Base-by-base conservation (phyloP, 2,797 vertebrate species). In the Acrocephalus scirpaceus region DNA sequence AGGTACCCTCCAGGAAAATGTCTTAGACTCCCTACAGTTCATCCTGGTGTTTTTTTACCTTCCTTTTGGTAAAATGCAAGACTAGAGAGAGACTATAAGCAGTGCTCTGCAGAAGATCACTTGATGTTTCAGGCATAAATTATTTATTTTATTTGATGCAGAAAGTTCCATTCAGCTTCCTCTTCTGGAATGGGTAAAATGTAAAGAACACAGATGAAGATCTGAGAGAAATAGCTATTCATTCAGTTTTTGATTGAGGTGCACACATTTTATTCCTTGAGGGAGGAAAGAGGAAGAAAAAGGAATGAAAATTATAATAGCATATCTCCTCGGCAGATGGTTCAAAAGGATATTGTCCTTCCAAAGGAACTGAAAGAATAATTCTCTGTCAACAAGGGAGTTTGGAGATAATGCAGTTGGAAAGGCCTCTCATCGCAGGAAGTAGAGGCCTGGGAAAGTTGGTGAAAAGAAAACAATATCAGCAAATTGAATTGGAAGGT, bases 201-300 rank as follows among this genome's bases (percentile, higher is more conserved):
- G 40, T 34, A 84, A 83, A 86, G 75, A 93, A 50, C 57, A 71
- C 4, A 34, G 15, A 90, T 88, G 54, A 93, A 96, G 93, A 83
- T 64, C 60, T 87, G 85, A 42, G 34, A 78, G 60, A 92, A 86
- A 58, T 40, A 92, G 30, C 61, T 90, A 80, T 36, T 96, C 72
- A 91, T 94, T 92, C 69, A 75, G 11, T 62, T 96, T 78, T 53
- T 91, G 70, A 32, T 88, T 83, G 80, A 62, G 40, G 69, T 90
- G 84, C 66, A 95, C 58, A 85, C 83, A 91, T 95, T 97, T 96
- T 96, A 84, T 88, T 97, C 84, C 88, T 96, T 93, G 10, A 85
- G 77, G 88, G 82, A 97, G 70, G 61, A 97, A 97, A 87, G 73
- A 95, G 72, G 76, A 93, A 88, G 64, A 93, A 95, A 91, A 91